phyloP scores from a whole-genome alignment of 2,113 vertebrate genomes.

The Pontoporia blainvillei region DNA sequence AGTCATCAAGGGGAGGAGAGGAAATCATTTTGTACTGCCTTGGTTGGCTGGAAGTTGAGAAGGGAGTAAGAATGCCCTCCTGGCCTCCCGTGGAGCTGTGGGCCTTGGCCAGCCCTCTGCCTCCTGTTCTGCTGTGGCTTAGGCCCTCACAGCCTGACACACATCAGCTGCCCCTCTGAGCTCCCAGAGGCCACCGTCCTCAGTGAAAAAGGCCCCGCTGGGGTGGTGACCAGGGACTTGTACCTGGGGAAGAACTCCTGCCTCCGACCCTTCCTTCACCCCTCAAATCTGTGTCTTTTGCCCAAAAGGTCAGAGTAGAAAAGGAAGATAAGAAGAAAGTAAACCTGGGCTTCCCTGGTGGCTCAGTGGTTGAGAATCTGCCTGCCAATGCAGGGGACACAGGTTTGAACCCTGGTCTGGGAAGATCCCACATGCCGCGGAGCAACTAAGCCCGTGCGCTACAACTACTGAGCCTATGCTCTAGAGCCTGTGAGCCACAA shows the following conservation, averaged over 20 bases:
- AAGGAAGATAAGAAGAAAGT: not conserved
- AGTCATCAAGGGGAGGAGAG: not conserved
- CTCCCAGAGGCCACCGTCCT: not conserved
- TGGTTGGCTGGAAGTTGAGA: not conserved
- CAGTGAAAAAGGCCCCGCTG: not conserved
- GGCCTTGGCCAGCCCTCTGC: not conserved
- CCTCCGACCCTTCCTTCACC: too few relatives aligned
- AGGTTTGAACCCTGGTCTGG: too few relatives aligned
- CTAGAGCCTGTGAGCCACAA: too few relatives aligned
- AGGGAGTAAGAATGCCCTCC: not conserved
- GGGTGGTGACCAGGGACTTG: not conserved
- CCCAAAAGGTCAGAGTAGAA: not conserved
- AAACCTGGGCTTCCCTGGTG: too few relatives aligned
- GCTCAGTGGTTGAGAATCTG: too few relatives aligned
- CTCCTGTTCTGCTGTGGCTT: not conserved
- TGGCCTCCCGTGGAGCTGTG: accelerated
- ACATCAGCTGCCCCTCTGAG: not conserved
- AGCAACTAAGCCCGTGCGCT: too few relatives aligned
- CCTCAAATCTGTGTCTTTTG: not conserved
- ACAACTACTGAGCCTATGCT: too few relatives aligned
- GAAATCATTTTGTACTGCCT: not conserved
- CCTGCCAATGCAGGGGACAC: too few relatives aligned
- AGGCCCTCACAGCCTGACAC: too few relatives aligned
- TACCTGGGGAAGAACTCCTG: not conserved
- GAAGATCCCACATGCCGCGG: too few relatives aligned